These are phyloP conservation scores for Ornithoptera priamus DNA, from an alignment of 2,888 invertebrate genomes.

Conservation along the genomic window DNA sequence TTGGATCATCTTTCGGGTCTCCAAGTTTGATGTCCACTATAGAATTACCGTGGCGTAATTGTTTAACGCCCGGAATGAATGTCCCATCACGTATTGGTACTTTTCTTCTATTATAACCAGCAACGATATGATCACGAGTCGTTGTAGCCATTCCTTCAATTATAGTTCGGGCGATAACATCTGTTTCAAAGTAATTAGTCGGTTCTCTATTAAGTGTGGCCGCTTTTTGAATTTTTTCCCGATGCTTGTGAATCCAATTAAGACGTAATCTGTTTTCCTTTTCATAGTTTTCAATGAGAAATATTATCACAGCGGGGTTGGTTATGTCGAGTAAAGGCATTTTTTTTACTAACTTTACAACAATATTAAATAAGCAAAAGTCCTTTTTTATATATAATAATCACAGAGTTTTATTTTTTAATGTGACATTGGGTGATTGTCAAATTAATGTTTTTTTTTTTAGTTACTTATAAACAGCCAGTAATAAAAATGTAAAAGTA, in stretches of 20 bases:
- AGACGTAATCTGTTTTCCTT: constrained; percentile 50
- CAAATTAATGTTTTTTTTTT: constrained; percentile 19
- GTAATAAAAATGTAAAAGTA: constrained; percentile 35
- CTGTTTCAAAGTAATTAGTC: constrained; percentile 50
- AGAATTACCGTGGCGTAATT: constrained; percentile 47
- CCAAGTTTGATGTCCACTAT: constrained; percentile 49
- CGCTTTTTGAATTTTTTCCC: constrained; percentile 45
- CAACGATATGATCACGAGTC: constrained; percentile 46
- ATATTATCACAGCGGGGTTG: constrained; percentile 50
- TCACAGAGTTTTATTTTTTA: constrained; percentile 2
- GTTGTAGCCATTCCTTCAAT: constrained; percentile 47
- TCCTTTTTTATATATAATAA: not conserved
- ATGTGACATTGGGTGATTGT: constrained; percentile 20
- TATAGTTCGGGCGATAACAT: constrained; percentile 51
- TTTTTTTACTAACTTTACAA: constrained; percentile 30
- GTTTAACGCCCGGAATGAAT: constrained; percentile 43
- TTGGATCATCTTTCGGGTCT: constrained; percentile 47
- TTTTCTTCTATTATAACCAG: constrained; percentile 44
- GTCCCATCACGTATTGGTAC: constrained; percentile 44
- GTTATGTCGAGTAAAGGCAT: constrained; percentile 53
- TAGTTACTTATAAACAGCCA: constrained; percentile 31
- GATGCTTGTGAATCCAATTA: constrained; percentile 51
- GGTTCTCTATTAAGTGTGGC: constrained; percentile 49
- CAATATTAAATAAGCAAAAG: constrained; percentile 21
- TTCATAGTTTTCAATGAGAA: constrained; percentile 53